phyloP scores from a whole-genome alignment of 2,797 vertebrate species.

The Lateolabrax maculatus region DNA sequence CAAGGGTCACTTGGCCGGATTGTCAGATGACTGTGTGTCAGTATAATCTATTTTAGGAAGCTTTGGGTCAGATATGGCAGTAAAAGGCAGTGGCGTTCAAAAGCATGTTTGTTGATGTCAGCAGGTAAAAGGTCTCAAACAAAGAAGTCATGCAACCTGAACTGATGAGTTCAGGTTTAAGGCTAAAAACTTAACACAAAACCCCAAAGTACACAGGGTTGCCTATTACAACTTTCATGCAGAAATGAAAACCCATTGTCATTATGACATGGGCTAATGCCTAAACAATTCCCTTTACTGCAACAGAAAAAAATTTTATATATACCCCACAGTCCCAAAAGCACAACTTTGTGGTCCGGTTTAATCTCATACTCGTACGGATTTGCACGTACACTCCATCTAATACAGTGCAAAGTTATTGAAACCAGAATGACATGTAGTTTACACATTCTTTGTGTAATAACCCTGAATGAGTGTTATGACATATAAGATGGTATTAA shows the following conservation, averaged over 20 bases:
- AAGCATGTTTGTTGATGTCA: slow-evolving; percentile 19
- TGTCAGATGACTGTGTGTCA: slow-evolving; percentile 34
- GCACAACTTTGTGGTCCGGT: not conserved
- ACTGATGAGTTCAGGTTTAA: not conserved
- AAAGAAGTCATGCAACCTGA: slow-evolving; percentile 28
- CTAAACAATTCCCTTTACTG: not conserved
- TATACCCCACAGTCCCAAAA: not conserved
- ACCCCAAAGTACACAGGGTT: not conserved
- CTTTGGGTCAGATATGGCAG: slow-evolving; percentile 27
- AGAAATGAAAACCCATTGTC: slow-evolving; percentile 12
- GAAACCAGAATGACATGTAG: not conserved
- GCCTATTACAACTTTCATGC: not conserved
- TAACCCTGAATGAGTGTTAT: slow-evolving; percentile 1
- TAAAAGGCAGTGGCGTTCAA: slow-evolving; percentile 9
- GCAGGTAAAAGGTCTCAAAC: slow-evolving; percentile 32
- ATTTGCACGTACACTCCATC: not conserved
- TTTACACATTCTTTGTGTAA: not conserved
- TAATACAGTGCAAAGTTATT: not conserved
- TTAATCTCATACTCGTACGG: slow-evolving; percentile 1
- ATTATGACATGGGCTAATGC: not conserved
- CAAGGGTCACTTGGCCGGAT: not conserved
- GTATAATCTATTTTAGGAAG: slow-evolving; percentile 2
- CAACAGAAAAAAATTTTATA: not conserved
- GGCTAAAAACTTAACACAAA: slow-evolving; percentile 1
- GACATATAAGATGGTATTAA: not conserved